Percentiles rank a stretch among this genome's conserved stretches.
Evolutionary conservation across 1,140 invertebrate species (phyloP).

Genomic region (Drosophila navojoa): DNA sequence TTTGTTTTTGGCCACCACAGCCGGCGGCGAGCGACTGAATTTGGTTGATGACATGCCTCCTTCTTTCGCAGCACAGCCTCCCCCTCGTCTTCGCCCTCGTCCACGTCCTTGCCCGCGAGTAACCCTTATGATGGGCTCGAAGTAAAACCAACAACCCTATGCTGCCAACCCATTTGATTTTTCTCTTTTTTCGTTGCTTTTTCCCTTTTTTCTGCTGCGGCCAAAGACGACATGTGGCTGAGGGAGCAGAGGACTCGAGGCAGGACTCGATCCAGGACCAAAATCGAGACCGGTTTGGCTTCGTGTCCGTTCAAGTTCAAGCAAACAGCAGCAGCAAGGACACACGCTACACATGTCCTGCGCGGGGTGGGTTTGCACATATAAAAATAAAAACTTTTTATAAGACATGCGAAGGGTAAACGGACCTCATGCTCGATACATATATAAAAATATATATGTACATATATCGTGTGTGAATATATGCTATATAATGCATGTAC

Average conservation of each 20-base stretch:
- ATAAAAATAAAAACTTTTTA: constrained; percentile 81
- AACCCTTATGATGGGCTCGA: constrained; percentile 70
- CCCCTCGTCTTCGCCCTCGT: constrained; percentile 15
- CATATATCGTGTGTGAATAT: background rate
- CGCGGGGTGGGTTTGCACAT: constrained; percentile 72
- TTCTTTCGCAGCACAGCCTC: constrained; percentile 14
- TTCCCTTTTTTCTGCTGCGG: constrained; percentile 68
- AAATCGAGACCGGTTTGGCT: constrained; percentile 52
- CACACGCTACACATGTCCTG: constrained; percentile 45
- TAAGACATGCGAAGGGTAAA: constrained; percentile 75
- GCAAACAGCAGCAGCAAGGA: constrained; percentile 65
- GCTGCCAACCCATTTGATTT: constrained; percentile 75
- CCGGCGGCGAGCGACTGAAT: constrained; percentile 46
- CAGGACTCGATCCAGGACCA: constrained; percentile 32
- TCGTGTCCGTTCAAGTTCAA: constrained; percentile 70
- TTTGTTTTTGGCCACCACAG: constrained; percentile 58
- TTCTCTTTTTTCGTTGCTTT: constrained; percentile 63
- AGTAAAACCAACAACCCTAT: constrained; percentile 66
- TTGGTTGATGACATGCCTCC: constrained; percentile 52
- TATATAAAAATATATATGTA: constrained; percentile 22
- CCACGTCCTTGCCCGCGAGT: constrained; percentile 52
- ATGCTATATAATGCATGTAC: constrained; percentile 39
- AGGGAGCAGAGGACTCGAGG: constrained; percentile 15
- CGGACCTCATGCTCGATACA: constrained; percentile 13
- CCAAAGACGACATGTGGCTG: constrained; percentile 73